Percentiles rank a stretch among this genome's conserved stretches.
phyloP scores from a whole-genome alignment of 2,113 vertebrate genomes.

The Coracopsis vasa region DNA sequence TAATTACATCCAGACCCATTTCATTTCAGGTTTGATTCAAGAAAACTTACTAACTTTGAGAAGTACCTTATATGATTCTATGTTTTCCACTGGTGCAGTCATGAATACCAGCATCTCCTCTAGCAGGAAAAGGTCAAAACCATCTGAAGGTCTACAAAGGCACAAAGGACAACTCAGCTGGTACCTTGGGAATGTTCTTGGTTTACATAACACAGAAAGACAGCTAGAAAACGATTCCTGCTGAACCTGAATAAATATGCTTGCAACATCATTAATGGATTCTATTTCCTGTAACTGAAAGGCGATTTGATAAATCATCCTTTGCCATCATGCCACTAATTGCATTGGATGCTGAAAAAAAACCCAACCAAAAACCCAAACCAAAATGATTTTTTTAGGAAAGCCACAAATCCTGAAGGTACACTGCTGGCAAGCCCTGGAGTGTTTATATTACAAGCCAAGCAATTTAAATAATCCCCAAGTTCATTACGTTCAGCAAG shows the following conservation, averaged over 20 bases:
- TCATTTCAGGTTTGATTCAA: neutral
- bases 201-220: slow-evolving; percentile 20
- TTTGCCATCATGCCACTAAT: slow-evolving; percentile 27
- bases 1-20: neutral
- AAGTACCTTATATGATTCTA: neutral
- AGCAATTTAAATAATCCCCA: slow-evolving; percentile 29
- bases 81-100: neutral
- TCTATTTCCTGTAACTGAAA: slow-evolving; percentile 10
- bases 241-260: slow-evolving; percentile 18
- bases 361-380: neutral
- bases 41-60: neutral
- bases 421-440: neutral
- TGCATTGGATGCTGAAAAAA: neutral
- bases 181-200: neutral
- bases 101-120: neutral
- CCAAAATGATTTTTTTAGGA: neutral
- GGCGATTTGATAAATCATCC: slow-evolving; percentile 1
- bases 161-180: neutral
- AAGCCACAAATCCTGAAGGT: slow-evolving; percentile 26
- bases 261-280: slow-evolving; percentile 47
- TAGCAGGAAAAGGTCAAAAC: neutral
- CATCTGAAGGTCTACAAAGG: neutral
- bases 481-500: neutral
- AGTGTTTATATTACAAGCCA: slow-evolving; percentile 1
- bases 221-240: slow-evolving; percentile 23